A percentile compares a stretch with the other conserved stretches of the same genome.
Conservation (phyloP, 1,140 invertebrate species). For the Macrobrachium nipponense region DNA sequence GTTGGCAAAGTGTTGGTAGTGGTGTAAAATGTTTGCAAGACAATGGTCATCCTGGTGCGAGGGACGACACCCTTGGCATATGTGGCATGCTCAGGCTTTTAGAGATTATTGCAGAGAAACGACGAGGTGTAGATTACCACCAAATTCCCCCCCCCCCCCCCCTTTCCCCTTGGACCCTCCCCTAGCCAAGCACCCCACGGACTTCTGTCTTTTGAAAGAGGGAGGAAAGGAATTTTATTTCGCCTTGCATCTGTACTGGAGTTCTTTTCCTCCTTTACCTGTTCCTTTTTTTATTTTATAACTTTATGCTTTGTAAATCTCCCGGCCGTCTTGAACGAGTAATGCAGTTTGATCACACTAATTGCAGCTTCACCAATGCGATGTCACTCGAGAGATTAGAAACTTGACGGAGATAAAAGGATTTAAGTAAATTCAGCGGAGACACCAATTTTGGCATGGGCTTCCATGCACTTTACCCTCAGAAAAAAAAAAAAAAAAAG, state of each 20-base stretch:
- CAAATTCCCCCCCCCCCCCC: not conserved
- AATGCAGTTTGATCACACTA: no score
- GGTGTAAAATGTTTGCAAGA: constrained; percentile 29
- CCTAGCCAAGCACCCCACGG: not conserved
- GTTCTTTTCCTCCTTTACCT: not conserved
- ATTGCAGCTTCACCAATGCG: no score
- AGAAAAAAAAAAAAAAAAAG: no score
- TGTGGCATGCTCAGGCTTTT: constrained; percentile 24
- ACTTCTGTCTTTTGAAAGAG: not conserved
- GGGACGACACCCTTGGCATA: constrained; percentile 8
- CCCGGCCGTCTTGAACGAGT: no score
- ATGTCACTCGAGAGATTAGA: no score
- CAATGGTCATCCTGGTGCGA: constrained; percentile 26
- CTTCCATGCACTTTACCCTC: no score
- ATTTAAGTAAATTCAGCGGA: no score
- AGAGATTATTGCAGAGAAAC: constrained; percentile 30
- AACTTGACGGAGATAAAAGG: no score
- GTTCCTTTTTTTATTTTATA: not conserved
- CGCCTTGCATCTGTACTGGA: not conserved
- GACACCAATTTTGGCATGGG: no score
- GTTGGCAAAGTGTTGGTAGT: constrained; percentile 1
- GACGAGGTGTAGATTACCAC: constrained; percentile 13
- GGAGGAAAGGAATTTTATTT: not conserved
- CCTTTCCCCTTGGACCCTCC: not conserved
- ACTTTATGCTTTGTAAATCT: not conserved